A percentile compares a stretch with the other conserved stretches of the same genome.
Conservation (phyloP, 2,113 vertebrate genomes). For the Tapirus terrestris region DNA sequence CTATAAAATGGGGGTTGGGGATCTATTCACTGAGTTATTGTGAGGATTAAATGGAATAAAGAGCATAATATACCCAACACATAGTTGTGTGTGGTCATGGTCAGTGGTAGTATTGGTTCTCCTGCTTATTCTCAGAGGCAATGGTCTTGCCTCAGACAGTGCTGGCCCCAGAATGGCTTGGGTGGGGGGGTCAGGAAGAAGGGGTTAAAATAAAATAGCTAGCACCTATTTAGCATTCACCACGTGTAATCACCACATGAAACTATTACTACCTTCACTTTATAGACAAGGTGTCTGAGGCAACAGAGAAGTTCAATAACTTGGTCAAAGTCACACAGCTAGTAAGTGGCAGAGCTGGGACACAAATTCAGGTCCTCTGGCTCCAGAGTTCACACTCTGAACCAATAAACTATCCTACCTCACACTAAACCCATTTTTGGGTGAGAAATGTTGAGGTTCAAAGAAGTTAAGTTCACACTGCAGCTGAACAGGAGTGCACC, state of each 20-base stretch:
- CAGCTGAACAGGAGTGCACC: background rate
- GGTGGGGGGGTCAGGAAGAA: background rate
- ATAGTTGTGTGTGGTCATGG: background rate
- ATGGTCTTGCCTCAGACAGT: background rate
- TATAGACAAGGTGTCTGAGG: background rate
- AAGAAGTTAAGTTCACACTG: background rate
- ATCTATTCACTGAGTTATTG: background rate
- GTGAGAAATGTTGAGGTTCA: slow-evolving; percentile 21
- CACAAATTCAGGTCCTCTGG: background rate
- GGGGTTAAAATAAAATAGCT: background rate
- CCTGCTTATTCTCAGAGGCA: slow-evolving; percentile 20
- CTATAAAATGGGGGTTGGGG: background rate
- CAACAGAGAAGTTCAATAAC: background rate
- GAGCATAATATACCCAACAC: background rate
- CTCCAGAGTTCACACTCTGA: background rate
- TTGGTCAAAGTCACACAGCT: slow-evolving; percentile 12
- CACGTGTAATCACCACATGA: background rate
- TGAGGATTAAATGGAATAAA: background rate
- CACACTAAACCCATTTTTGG: background rate
- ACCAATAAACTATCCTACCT: background rate
- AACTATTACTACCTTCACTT: background rate
- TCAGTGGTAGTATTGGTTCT: background rate
- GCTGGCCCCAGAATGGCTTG: background rate
- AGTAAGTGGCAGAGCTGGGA: background rate
- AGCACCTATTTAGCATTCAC: background rate